These are phyloP conservation scores for Acridotheres tristis DNA, from an alignment of 2,797 vertebrate species.

Conservation along the genomic window DNA sequence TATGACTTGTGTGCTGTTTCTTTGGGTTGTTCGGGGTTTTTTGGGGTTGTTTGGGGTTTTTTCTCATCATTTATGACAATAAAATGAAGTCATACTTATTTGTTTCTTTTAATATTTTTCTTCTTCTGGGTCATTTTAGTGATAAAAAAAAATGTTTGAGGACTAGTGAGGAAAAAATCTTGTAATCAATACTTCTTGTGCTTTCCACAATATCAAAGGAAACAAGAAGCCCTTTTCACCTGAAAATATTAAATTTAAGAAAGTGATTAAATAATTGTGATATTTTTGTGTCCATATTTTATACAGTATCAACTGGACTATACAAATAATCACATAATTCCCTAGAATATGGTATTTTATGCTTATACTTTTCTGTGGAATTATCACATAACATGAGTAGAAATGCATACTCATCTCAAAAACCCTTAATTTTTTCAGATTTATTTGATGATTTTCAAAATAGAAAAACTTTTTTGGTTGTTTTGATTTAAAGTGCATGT, in stretches of 20 bases:
- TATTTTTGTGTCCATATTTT: not conserved
- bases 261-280: not conserved
- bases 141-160: not conserved
- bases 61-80: not conserved
- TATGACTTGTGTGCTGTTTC: not conserved
- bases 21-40: not conserved
- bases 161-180: not conserved
- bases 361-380: not conserved
- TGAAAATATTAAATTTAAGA: not conserved
- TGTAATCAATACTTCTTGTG: not conserved
- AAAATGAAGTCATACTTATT: not conserved
- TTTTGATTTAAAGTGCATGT: not conserved
- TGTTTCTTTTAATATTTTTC: conserved; percentile 32
- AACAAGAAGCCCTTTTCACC: not conserved
- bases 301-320: not conserved
- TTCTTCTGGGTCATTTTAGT: not conserved
- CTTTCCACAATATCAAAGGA: not conserved
- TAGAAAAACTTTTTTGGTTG: not conserved
- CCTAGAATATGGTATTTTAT: not conserved
- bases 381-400: not conserved
- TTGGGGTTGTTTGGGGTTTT: no score
- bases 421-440: not conserved
- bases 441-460: not conserved
- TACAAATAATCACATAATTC: not conserved
- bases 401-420: not conserved